Evolutionary conservation across 2,797 vertebrate genomes (phyloP).

Genomic region (Phalloptychus januarius): DNA sequence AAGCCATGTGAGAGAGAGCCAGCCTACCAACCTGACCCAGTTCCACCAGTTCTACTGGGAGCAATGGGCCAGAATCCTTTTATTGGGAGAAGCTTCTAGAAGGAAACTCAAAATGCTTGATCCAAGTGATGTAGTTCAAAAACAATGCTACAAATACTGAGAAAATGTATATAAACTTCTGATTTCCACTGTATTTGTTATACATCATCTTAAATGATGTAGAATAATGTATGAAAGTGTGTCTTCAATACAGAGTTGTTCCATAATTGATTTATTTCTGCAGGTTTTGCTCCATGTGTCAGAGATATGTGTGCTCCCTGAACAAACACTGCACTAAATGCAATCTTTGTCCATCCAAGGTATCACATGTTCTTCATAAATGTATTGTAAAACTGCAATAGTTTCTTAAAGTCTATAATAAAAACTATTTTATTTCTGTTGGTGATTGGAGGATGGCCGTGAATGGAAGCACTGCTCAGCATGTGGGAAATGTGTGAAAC

Average conservation of each 20-base stretch:
- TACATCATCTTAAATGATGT: background rate
- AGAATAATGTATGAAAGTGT: background rate
- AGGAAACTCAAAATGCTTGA: too few species aligned
- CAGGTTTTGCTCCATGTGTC: slow-evolving; percentile 89
- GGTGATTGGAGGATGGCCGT: slow-evolving; percentile 85
- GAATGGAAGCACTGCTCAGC: slow-evolving; percentile 89
- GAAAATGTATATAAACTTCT: background rate
- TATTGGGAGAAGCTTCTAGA: too few species aligned
- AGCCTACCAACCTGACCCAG: too few species aligned
- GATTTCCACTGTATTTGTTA: background rate
- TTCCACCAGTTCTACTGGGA: too few species aligned
- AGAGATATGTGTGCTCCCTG: slow-evolving; percentile 85
- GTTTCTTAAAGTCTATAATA: background rate
- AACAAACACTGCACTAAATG: slow-evolving; percentile 92
- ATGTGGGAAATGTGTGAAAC: slow-evolving; percentile 93
- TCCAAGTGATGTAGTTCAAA: too few species aligned
- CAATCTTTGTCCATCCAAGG: slow-evolving; percentile 92
- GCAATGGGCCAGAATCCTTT: too few species aligned
- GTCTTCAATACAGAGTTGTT: background rate
- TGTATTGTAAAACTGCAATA: background rate
- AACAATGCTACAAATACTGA: background rate
- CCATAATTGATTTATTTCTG: background rate
- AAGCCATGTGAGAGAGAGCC: too few species aligned
- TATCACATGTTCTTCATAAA: slow-evolving; percentile 51
- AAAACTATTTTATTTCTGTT: background rate